Conservation (phyloP, 2,797 vertebrate species). For the Eleutherodactylus coqui region DNA sequence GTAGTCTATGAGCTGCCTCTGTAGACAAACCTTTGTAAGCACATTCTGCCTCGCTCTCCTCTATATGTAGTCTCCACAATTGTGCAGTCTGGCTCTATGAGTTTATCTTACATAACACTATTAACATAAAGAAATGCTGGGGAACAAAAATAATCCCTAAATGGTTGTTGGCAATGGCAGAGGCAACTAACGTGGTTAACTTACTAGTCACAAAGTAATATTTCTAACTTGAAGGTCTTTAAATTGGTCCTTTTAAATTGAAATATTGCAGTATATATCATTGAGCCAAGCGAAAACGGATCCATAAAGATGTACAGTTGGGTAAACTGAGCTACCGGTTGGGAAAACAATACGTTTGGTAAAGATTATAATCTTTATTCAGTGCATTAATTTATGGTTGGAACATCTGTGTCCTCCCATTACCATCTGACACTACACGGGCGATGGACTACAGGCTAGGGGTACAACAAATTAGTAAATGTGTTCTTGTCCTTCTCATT, state of each 20-base stretch:
- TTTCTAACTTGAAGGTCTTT: background rate
- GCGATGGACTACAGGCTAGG: constrained; percentile 45
- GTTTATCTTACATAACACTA: background rate
- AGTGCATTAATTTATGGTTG: constrained; percentile 5
- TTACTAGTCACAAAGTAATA: background rate
- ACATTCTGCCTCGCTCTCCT: too few species aligned
- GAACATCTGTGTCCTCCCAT: constrained; percentile 52
- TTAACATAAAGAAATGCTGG: background rate
- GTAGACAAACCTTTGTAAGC: too few species aligned
- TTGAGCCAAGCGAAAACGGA: background rate
- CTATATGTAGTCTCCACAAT: background rate
- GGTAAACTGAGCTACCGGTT: background rate
- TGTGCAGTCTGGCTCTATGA: background rate
- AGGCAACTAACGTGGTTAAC: background rate
- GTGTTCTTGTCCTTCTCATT: constrained; percentile 61
- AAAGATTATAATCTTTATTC: constrained; percentile 10
- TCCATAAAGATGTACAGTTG: background rate
- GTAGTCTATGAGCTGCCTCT: too few species aligned
- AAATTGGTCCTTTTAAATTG: background rate
- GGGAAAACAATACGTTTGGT: background rate
- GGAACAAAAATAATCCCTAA: background rate
- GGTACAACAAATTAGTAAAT: constrained; percentile 60
- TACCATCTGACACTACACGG: constrained; percentile 30
- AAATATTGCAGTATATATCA: background rate
- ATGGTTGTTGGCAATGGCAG: background rate